phyloP scores from a whole-genome alignment of 1,140 invertebrate genomes.

The Zaprionus camerounensis region DNA sequence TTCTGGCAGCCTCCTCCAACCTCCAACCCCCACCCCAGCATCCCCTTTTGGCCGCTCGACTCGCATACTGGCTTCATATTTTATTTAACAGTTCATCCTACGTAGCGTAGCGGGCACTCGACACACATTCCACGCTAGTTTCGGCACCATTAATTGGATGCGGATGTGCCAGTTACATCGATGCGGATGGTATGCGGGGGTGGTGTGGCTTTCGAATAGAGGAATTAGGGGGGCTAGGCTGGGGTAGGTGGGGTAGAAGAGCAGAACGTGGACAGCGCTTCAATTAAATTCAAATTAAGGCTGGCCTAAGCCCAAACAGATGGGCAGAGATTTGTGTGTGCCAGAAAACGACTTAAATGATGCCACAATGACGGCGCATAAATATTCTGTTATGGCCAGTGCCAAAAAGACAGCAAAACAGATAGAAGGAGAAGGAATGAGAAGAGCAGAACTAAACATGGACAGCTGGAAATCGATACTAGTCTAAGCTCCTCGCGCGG shows the following conservation, averaged over 20 bases:
- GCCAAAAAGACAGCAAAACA: slow-evolving; percentile 19
- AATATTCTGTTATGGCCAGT: slow-evolving; percentile 71
- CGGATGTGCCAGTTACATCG: slow-evolving; percentile 79
- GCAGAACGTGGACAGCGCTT: slow-evolving; percentile 51
- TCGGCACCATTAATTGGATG: slow-evolving; percentile 80
- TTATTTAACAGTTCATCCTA: slow-evolving; percentile 72
- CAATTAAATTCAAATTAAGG: slow-evolving; percentile 81
- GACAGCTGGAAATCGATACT: slow-evolving; percentile 65
- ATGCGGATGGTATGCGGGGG: not conserved
- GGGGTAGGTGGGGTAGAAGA: not conserved
- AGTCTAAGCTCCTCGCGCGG: slow-evolving; percentile 20
- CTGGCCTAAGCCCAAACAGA: slow-evolving; percentile 70
- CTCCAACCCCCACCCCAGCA: not conserved
- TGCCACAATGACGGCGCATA: slow-evolving; percentile 78
- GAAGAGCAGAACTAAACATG: slow-evolving; percentile 51
- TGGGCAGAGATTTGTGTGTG: slow-evolving; percentile 60
- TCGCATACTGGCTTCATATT: slow-evolving; percentile 63
- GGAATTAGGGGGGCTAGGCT: not conserved
- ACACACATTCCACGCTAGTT: slow-evolving; percentile 79
- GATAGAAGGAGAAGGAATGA: not conserved
- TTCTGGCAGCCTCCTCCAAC: slow-evolving; percentile 16
- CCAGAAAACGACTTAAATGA: slow-evolving; percentile 70
- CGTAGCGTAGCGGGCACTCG: slow-evolving; percentile 67
- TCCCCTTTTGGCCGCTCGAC: slow-evolving; percentile 20
- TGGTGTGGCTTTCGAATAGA: no score